Conservation (phyloP, 2,888 invertebrate species). For the Macaria notata region DNA sequence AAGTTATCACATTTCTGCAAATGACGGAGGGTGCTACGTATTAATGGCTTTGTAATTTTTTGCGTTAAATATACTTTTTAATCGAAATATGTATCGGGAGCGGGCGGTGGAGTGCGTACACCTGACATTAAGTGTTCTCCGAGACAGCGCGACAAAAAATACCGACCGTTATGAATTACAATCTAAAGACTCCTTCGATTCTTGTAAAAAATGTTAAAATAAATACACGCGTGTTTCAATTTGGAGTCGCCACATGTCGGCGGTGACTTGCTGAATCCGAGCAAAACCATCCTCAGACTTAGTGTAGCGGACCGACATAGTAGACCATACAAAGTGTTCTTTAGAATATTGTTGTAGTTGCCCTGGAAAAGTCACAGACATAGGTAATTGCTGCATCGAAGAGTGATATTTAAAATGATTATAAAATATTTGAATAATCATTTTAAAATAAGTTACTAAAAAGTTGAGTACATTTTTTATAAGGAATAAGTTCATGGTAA, state of each 20-base stretch:
- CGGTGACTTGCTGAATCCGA: slow-evolving; percentile 65
- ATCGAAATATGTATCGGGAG: slow-evolving; percentile 47
- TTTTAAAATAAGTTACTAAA: too few species aligned
- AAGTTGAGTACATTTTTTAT: too few species aligned
- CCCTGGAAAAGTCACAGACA: too few species aligned
- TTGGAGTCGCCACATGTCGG: slow-evolving; percentile 73
- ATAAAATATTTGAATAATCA: too few species aligned
- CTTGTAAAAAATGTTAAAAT: slow-evolving; percentile 59
- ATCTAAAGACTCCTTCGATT: slow-evolving; percentile 72
- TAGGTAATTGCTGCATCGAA: too few species aligned
- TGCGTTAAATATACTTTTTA: slow-evolving; percentile 51
- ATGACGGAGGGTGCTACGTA: slow-evolving; percentile 36
- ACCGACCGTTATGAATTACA: slow-evolving; percentile 72
- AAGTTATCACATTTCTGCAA: slow-evolving; percentile 37
- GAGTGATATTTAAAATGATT: too few species aligned
- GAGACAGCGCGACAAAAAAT: slow-evolving; percentile 53
- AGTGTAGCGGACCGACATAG: too few species aligned
- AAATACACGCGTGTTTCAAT: slow-evolving; percentile 66
- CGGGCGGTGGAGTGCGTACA: slow-evolving; percentile 37
- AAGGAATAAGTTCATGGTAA: too few species aligned
- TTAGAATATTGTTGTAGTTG: too few species aligned
- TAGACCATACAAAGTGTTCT: too few species aligned
- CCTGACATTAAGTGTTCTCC: slow-evolving; percentile 56
- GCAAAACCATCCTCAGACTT: slow-evolving; percentile 19
- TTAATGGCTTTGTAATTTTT: slow-evolving; percentile 50